Conservation (phyloP, 2,888 invertebrate genomes). For the Cataglyphis livida region DNA sequence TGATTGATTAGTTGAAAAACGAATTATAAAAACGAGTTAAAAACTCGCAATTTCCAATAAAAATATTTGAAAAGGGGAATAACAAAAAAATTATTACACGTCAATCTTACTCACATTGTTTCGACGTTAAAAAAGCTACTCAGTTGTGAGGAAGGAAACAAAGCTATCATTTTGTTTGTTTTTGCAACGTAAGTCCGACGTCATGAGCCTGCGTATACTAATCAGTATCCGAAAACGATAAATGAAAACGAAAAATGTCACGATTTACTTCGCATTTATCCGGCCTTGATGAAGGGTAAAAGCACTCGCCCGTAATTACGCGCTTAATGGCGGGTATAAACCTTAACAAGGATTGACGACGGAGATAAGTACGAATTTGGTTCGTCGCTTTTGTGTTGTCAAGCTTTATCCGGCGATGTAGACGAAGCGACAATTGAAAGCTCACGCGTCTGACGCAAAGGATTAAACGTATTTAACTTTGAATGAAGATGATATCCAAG, state of each 20-base stretch:
- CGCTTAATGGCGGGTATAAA: conserved; percentile 31
- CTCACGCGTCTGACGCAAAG: conserved; percentile 9
- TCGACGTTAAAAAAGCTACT: neutral
- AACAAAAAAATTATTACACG: neutral
- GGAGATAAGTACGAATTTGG: conserved; percentile 39
- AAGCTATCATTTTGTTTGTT: conserved; percentile 2
- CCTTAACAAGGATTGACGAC: conserved; percentile 39
- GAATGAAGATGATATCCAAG: neutral
- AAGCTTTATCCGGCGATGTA: conserved; percentile 3
- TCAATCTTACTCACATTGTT: conserved; percentile 9
- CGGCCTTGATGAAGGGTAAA: conserved; percentile 8
- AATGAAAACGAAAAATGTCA: conserved; percentile 34
- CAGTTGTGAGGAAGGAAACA: neutral
- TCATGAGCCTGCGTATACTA: neutral
- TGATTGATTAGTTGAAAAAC: conserved; percentile 19
- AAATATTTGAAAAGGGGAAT: neutral
- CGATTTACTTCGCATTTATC: conserved; percentile 34
- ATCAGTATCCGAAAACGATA: conserved; percentile 12
- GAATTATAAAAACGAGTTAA: neutral
- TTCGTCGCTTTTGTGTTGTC: conserved; percentile 12
- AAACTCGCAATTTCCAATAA: neutral
- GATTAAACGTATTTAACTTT: conserved; percentile 16
- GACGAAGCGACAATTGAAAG: conserved; percentile 25
- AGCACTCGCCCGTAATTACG: conserved; percentile 30
- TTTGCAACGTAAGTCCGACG: neutral